Evolutionary conservation across 2,888 invertebrate species (phyloP).

Genomic region (Mesorhabditis spiculigera): DNA sequence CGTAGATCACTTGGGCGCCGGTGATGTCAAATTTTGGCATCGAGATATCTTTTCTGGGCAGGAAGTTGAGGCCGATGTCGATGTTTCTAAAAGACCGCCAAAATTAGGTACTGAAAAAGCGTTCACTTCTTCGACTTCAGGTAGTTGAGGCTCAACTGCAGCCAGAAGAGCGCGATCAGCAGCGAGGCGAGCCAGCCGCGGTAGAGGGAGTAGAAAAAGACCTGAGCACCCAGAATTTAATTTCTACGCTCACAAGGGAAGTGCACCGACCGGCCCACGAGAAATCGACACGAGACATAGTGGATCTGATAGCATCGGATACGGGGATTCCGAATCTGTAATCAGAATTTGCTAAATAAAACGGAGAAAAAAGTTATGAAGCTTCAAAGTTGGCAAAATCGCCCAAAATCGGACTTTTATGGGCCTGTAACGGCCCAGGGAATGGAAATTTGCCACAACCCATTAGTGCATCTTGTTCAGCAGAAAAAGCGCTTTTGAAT

Average conservation of each 20-base stretch:
- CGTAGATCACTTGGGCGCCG: constrained; percentile 60
- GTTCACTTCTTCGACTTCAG: constrained; percentile 41
- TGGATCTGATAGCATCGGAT: no score
- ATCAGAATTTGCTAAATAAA: no score
- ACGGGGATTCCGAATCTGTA: no score
- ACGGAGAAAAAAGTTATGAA: no score
- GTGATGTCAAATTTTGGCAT: constrained; percentile 42
- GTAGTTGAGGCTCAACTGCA: constrained; percentile 60
- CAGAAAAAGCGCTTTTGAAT: no score
- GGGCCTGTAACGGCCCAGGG: no score
- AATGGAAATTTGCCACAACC: no score
- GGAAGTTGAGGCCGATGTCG: constrained; percentile 45
- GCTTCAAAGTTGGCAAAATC: no score
- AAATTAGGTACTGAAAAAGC: not conserved
- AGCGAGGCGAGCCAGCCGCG: constrained; percentile 60
- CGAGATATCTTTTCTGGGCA: constrained; percentile 41
- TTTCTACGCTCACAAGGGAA: constrained; percentile 9
- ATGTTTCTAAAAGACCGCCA: constrained; percentile 50
- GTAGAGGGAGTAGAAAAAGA: constrained; percentile 61
- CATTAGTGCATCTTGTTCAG: no score
- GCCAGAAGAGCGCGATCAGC: constrained; percentile 57
- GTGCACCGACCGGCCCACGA: no score
- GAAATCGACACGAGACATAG: no score
- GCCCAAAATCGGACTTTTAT: no score
- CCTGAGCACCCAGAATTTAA: constrained; percentile 42